Evolutionary conservation across 1,140 invertebrate genomes (phyloP), one percentile per base, ranked within the genome.

Genomic region (Formica exsecta): DNA sequence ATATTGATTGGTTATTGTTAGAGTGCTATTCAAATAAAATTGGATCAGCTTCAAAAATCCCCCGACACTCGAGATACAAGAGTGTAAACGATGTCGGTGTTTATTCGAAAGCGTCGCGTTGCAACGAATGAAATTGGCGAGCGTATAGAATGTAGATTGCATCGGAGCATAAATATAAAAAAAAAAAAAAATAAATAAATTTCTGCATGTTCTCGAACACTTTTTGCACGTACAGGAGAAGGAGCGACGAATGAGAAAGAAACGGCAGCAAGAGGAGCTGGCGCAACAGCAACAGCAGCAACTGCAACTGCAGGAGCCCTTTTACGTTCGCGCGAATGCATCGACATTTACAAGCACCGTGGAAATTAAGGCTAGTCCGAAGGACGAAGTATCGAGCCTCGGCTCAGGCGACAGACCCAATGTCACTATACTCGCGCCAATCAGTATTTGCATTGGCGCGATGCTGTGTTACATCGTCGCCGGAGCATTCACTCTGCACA

Each of bases 401-500:
- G 92, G 94, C 68, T 94, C 94, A 61, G 95, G 94, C 32, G 94
- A 95, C 86, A 96, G 97, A 89, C 96, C 97, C 73, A 97, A 97
- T 70, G 96, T 97, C 61, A 97, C 97, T 64, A 97, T 98, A 89
- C 93, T 98, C 76, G 97, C 97, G 7, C 97, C 97, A 11, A 96
- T 98, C 44, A 95, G 97, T 61, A 96, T 98, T 36, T 98, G 97
- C 92, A 95, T 98, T 6, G 96, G 96, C 8, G 97, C 97, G 87
- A 98, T 98, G 96, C 96, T 98, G 74, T 97, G 97, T 86, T 99
- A 98, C 91, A 98, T 98, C 61, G 96, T 97, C 76, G 96, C 98
- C 25, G 99, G 99, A 0, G 98, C 98, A 1, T 96, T 98, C 54
- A 96, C 98, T 11, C 96, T 99, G 44, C 97, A 98, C 91, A 97